Conservation (phyloP, 92 coral and sea anemone species). For the Galaxea fascicularis region DNA sequence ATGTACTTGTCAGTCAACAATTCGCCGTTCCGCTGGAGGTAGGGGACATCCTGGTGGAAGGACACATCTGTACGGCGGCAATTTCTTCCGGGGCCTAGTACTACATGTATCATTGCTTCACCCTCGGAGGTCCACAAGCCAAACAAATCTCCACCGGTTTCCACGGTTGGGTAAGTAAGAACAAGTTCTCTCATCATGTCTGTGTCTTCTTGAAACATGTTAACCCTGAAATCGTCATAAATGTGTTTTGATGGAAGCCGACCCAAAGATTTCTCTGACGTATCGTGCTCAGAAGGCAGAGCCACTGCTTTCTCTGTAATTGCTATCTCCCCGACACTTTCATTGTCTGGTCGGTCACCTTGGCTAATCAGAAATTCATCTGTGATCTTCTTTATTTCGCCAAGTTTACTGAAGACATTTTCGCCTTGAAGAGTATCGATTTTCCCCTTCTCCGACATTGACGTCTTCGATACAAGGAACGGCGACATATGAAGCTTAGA, state of each 20-base stretch:
- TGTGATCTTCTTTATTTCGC: not conserved
- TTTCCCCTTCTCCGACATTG: not conserved
- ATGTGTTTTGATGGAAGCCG: not conserved
- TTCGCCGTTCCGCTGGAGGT: conserved; percentile 76
- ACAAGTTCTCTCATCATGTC: conserved; percentile 69
- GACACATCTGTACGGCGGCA: conserved; percentile 70
- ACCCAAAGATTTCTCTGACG: too few relatives aligned
- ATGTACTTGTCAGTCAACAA: conserved; percentile 69
- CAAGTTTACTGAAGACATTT: conserved; percentile 29
- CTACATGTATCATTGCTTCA: conserved; percentile 72
- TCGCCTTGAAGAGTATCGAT: conserved; percentile 4
- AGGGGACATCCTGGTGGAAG: conserved; percentile 84
- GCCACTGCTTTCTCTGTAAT: too few relatives aligned
- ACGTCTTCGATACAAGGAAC: conserved; percentile 4
- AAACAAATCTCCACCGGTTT: conserved; percentile 91
- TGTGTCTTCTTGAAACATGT: conserved; percentile 74
- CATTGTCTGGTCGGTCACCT: not conserved
- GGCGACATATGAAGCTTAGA: not conserved
- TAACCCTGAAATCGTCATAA: conserved; percentile 35
- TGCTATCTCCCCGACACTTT: not conserved
- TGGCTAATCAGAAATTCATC: not conserved
- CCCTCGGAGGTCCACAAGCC: conserved; percentile 77
- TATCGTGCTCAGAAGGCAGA: too few relatives aligned
- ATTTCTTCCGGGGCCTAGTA: conserved; percentile 85
- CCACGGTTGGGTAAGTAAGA: conserved; percentile 66